phyloP scores from a whole-genome alignment of 2,888 invertebrate genomes.

The Anaspis maculata region DNA sequence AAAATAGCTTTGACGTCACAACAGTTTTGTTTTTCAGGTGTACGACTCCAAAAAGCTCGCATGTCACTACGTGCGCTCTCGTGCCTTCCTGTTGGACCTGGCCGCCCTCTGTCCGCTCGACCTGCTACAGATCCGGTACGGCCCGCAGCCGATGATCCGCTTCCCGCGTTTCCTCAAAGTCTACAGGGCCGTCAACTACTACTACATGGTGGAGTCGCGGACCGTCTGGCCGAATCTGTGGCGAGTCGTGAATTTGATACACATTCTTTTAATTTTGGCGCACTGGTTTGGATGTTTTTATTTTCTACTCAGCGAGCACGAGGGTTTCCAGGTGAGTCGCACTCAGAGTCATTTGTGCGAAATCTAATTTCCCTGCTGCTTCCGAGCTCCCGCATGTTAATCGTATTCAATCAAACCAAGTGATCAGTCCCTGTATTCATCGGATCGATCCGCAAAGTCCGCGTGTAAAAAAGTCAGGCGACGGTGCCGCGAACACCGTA shows the following conservation, averaged over 20 bases:
- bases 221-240: conserved; percentile 95
- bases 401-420: too few relatives aligned
- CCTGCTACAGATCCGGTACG: conserved; percentile 74
- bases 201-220: conserved; percentile 92
- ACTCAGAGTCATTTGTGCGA: too few relatives aligned
- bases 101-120: conserved; percentile 78
- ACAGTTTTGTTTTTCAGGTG: too few relatives aligned
- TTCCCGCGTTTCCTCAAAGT: conserved; percentile 86
- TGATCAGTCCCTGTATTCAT: too few relatives aligned
- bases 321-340: conserved; percentile 66
- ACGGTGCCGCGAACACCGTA: too few relatives aligned
- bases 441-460: too few relatives aligned
- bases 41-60: conserved; percentile 87
- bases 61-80: conserved; percentile 77
- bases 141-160: conserved; percentile 75
- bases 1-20: too few relatives aligned
- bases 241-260: conserved; percentile 90
- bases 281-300: conserved; percentile 99
- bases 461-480: too few relatives aligned
- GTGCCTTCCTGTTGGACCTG: conserved; percentile 77
- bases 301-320: conserved; percentile 85
- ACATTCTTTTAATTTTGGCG: conserved; percentile 87
- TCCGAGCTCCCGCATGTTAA: too few relatives aligned
- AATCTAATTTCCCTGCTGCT: too few relatives aligned
- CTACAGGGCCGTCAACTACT: conserved; percentile 85